Evolutionary conservation across 2,797 vertebrate species (phyloP), one percentile per base, ranked within the genome.

Genomic region (Melanogrammus aeglefinus): DNA sequence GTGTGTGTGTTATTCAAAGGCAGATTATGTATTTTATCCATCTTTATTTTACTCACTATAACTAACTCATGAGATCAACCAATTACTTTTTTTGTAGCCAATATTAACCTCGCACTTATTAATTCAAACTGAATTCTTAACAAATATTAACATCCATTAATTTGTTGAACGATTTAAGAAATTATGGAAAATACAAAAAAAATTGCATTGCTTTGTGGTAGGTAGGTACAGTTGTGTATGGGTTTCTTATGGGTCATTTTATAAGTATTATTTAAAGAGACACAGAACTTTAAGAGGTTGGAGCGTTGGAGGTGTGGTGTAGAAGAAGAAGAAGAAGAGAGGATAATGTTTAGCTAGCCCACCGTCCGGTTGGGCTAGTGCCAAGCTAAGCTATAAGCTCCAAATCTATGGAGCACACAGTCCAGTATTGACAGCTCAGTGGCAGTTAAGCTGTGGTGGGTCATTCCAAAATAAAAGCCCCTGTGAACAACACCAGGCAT

Each of bases 171-270:
- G 82, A 84, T 82, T 87, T 82, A 76, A 36, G 31, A 85, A 87
- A 80, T 69, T 7, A 4, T 41, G 83, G 47, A 88, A 91, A 79
- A 90, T 74, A 70, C 66, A 39, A 89, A 79, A 79, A 81, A 91
- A 90, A 86, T 88, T 81, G 88, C 18, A 14, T 82, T 75, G 76
- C 51, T 72, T 76, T 78, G 73, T 83, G 84, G 79, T 66, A 47
- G 84, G 79, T 66, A 47, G 41, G 31, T 78, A 6, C 9, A 66
- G 39, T 24, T 1, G 6, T 57, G 72, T 47, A n/a, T n/a, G 41
- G 1, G 13, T 78, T 79, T 78, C 24, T 78, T 63, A 63, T n/a
- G 57, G 18, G 47, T 51, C 18, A 51, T 51, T 44, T 44, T 44
- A 44, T 44, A 13, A 44, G 41, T 3, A 57, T 57, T 63, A 63